Evolutionary conservation across 2,888 invertebrate genomes (phyloP).

Genomic region (Lamellibrachia satsuma): DNA sequence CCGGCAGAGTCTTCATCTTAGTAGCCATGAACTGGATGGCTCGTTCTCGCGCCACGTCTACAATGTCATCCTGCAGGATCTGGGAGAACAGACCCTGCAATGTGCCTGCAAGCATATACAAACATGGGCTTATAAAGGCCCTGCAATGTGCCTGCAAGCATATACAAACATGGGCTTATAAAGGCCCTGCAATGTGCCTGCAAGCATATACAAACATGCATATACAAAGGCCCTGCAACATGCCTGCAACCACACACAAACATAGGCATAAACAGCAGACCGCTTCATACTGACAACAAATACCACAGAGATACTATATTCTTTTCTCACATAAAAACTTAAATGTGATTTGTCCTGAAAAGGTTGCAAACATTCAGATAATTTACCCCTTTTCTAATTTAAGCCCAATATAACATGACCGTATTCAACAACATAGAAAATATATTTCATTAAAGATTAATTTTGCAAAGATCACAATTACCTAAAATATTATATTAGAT

Average conservation of each 20-base stretch:
- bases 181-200: no score
- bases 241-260: constrained; percentile 63
- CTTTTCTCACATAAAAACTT: no score
- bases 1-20: constrained; percentile 78
- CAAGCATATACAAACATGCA: not conserved
- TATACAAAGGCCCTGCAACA: constrained; percentile 71
- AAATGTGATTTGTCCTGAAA: no score
- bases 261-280: not conserved
- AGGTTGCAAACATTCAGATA: no score
- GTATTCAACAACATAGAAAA: no score
- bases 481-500: no score
- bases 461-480: no score
- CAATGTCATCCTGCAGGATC: constrained; percentile 70
- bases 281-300: no score
- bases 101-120: constrained; percentile 67
- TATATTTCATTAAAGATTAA: no score
- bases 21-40: constrained; percentile 87
- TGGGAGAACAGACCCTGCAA: constrained; percentile 77
- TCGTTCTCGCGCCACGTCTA: constrained; percentile 82
- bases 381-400: no score
- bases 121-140: not conserved
- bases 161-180: not conserved
- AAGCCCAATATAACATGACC: no score
- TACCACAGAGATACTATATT: no score
- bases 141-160: not conserved